Evolutionary conservation across 2,797 vertebrate species (phyloP).

Genomic region (Trichosurus vulpecula): DNA sequence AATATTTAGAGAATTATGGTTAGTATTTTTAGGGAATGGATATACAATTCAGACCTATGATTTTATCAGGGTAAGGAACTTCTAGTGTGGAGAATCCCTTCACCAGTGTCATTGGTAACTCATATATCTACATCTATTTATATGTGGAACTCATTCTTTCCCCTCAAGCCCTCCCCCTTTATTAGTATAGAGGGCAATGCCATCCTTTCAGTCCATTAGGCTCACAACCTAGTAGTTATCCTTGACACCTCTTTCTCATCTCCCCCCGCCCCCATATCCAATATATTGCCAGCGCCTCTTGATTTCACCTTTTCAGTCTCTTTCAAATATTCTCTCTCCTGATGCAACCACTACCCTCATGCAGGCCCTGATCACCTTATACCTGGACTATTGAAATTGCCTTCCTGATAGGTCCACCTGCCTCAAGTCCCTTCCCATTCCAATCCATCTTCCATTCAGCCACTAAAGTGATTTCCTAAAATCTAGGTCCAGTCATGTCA

Average conservation of each 20-base stretch:
- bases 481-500: background rate
- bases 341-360: background rate
- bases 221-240: no score
- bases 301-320: background rate
- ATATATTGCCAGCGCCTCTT: background rate
- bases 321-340: background rate
- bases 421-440: no score
- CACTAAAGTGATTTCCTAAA: background rate
- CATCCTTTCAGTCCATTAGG: no score
- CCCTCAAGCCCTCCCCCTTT: no score
- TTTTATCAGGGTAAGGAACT: background rate
- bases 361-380: background rate
- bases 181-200: no score
- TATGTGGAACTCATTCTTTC: background rate
- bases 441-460: no score
- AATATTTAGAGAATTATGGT: background rate
- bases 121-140: no score
- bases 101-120: no score
- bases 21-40: background rate
- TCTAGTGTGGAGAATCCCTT: background rate
- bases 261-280: background rate
- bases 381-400: background rate
- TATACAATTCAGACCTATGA: background rate
- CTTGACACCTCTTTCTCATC: background rate
- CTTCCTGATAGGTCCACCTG: no score